These are phyloP conservation scores for Napeogenes inachia DNA, from an alignment of 2,888 invertebrate species.

Conservation along the genomic window DNA sequence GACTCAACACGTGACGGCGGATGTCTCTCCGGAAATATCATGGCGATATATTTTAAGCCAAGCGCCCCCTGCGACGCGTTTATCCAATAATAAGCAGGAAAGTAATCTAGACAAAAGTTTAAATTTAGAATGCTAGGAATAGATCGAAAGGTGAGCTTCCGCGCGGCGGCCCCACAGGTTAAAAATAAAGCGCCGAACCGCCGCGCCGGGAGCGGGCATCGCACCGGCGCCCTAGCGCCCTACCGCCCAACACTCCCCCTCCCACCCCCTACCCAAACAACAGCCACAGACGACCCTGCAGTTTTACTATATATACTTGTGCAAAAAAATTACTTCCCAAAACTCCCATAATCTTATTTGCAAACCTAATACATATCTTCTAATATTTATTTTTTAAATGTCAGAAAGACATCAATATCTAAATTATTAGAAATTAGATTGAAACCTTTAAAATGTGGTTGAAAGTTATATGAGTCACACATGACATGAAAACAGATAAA, in stretches of 20 bases:
- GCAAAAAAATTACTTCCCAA: too few relatives aligned
- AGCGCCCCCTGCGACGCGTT: conserved; percentile 75
- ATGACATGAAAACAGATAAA: conserved; percentile 19
- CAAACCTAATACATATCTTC: too few relatives aligned
- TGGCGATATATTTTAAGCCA: conserved; percentile 56
- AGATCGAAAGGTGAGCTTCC: conserved; percentile 75
- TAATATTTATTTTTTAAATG: too few relatives aligned
- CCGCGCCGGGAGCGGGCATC: conserved; percentile 45
- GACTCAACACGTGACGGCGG: not conserved
- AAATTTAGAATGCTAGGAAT: conserved; percentile 68
- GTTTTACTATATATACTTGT: too few relatives aligned
- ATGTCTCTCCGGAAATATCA: conserved; percentile 62
- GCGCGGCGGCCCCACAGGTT: conserved; percentile 68
- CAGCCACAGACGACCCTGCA: too few relatives aligned
- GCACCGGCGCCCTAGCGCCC: conserved; percentile 49
- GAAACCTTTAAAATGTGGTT: too few relatives aligned
- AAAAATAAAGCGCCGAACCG: conserved; percentile 58
- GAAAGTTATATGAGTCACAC: not conserved
- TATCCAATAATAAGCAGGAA: conserved; percentile 76
- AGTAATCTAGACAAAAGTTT: conserved; percentile 77
- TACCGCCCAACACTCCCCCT: not conserved
- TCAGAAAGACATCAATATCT: too few relatives aligned
- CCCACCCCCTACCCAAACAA: not conserved
- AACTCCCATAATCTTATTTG: too few relatives aligned
- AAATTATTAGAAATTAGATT: too few relatives aligned